These are phyloP conservation scores for Ophiodon elongatus DNA, from an alignment of 2,113 vertebrate species.

Conservation along the genomic window DNA sequence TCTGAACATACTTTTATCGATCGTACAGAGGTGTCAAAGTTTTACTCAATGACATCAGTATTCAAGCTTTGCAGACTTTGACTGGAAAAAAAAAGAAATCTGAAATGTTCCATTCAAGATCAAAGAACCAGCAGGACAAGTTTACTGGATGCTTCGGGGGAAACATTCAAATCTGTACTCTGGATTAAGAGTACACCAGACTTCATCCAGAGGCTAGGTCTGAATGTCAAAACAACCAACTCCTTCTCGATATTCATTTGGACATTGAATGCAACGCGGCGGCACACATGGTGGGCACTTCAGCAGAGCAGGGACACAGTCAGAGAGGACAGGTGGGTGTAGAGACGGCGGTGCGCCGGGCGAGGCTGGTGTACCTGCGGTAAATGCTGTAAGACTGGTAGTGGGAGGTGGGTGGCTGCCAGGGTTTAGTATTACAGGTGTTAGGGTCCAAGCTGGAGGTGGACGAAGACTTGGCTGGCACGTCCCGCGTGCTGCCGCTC, in stretches of 20 bases:
- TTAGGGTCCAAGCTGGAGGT: constrained; percentile 89
- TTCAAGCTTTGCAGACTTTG: background rate
- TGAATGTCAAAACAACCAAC: background rate
- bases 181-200: background rate
- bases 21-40: background rate
- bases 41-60: background rate
- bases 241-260: background rate
- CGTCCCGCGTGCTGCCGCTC: constrained; percentile 88
- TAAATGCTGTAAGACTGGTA: constrained; percentile 89
- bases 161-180: too few species aligned
- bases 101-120: background rate
- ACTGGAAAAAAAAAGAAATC: too few species aligned
- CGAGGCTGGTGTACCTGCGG: constrained; percentile 83
- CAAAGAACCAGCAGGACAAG: background rate
- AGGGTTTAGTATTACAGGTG: constrained; percentile 87
- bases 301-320: constrained; percentile 24
- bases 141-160: too few species aligned
- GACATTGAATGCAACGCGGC: background rate
- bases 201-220: background rate
- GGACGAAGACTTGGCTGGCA: constrained; percentile 88
- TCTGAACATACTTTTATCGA: background rate
- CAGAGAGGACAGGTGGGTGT: constrained; percentile 48
- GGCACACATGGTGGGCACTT: constrained; percentile 3
- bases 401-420: constrained; percentile 84
- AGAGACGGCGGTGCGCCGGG: constrained; percentile 29